Percentiles rank a stretch among this genome's conserved stretches.
Evolutionary conservation across 2,113 vertebrate genomes (phyloP).

Genomic region (Motacilla alba): DNA sequence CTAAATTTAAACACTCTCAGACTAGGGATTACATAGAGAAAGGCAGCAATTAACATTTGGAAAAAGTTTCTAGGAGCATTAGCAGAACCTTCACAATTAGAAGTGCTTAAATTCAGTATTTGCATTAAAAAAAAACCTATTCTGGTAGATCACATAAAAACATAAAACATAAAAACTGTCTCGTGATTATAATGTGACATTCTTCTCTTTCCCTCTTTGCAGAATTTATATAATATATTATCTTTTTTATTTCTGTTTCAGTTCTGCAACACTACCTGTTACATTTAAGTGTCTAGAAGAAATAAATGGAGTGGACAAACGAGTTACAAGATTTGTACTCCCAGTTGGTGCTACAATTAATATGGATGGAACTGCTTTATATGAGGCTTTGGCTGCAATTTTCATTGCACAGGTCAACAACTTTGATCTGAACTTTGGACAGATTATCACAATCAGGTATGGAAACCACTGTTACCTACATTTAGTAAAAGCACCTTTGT

Average conservation of each 20-base stretch:
- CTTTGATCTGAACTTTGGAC: constrained; percentile 90
- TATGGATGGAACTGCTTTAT: constrained; percentile 95
- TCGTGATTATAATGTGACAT: accelerated
- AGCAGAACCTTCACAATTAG: background rate
- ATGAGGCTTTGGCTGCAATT: constrained; percentile 94
- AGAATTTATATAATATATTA: background rate
- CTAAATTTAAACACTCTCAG: background rate
- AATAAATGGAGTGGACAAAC: constrained; percentile 92
- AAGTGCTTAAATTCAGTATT: background rate
- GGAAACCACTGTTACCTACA: background rate
- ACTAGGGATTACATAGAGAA: background rate
- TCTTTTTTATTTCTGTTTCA: constrained; percentile 30
- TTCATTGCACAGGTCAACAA: constrained; percentile 97
- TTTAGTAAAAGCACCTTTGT: background rate
- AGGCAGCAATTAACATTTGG: background rate
- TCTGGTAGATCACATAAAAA: background rate
- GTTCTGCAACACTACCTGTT: constrained; percentile 93
- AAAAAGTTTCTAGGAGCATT: background rate
- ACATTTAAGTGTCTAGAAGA: constrained; percentile 96
- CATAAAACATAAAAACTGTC: background rate
- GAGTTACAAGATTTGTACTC: constrained; percentile 92
- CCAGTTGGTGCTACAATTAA: constrained; percentile 95
- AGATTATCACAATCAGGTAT: constrained; percentile 97
- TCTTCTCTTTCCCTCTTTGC: background rate
- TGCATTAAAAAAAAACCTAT: background rate